Percentiles rank a stretch among this genome's conserved stretches.
These are phyloP conservation scores for Nesoenas mayeri DNA, from an alignment of 2,113 vertebrate species.

Conservation along the genomic window DNA sequence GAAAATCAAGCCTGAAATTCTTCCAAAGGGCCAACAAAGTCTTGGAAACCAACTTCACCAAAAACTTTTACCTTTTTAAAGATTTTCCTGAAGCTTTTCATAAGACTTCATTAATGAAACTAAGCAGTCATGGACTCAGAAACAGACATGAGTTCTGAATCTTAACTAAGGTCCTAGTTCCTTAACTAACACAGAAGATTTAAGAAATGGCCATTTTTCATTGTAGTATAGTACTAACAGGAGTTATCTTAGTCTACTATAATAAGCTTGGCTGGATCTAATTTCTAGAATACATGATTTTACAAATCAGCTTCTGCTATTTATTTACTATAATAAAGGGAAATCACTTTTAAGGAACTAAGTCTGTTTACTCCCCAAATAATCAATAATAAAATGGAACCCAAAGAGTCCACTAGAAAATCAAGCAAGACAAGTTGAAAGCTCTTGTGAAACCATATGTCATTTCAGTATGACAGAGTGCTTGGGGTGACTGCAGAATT, in stretches of 20 bases:
- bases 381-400: not conserved
- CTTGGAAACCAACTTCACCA: constrained; percentile 5
- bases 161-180: not conserved
- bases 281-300: not conserved
- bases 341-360: not conserved
- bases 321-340: not conserved
- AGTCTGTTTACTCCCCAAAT: not conserved
- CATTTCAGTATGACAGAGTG: not conserved
- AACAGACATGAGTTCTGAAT: constrained; percentile 2
- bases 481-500: not conserved
- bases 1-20: constrained; percentile 56
- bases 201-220: not conserved
- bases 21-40: constrained; percentile 42
- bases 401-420: not conserved
- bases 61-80: constrained; percentile 14
- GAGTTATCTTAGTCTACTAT: not conserved
- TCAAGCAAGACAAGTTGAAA: not conserved
- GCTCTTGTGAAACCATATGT: constrained; percentile 7
- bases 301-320: not conserved
- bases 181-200: not conserved
- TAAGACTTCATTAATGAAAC: constrained; percentile 12
- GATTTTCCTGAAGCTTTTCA: constrained; percentile 3
- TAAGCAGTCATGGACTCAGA: not conserved
- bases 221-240: not conserved
- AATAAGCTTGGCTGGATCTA: not conserved